These are phyloP conservation scores for Agapetus fuscipes DNA, from an alignment of 2,888 invertebrate genomes.

Conservation along the genomic window DNA sequence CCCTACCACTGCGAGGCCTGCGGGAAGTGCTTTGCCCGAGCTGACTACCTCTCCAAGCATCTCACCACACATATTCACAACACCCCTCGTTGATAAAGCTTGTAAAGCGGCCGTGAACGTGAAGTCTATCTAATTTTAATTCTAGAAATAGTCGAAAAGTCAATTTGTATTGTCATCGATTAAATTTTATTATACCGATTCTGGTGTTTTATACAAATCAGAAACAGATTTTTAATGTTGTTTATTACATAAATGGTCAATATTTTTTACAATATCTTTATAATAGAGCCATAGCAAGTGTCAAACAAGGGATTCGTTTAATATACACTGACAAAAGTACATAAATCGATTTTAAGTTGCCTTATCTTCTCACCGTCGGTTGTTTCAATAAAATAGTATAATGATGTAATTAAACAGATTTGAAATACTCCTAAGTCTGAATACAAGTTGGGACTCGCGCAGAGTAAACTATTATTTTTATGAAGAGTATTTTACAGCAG, in stretches of 20 bases:
- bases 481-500: no score
- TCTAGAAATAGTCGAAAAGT: conserved; percentile 11
- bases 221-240: conserved; percentile 17
- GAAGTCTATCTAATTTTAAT: no score
- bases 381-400: conserved; percentile 18
- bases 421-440: no score
- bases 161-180: conserved; percentile 15
- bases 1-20: conserved; percentile 90
- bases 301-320: conserved; percentile 18
- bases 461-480: no score
- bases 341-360: conserved; percentile 22
- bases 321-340: conserved; percentile 17
- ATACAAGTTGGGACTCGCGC: no score
- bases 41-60: conserved; percentile 85
- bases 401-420: no score
- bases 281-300: conserved; percentile 19
- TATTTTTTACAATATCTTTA: conserved; percentile 22
- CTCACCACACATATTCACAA: conserved; percentile 83
- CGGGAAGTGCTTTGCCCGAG: conserved; percentile 84
- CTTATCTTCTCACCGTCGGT: conserved; percentile 22
- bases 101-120: background rate
- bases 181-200: background rate
- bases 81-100: conserved; percentile 38
- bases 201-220: conserved; percentile 16
- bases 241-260: conserved; percentile 12